Evolutionary conservation across 2,797 vertebrate genomes (phyloP).

Genomic region (Garrulus glandarius): DNA sequence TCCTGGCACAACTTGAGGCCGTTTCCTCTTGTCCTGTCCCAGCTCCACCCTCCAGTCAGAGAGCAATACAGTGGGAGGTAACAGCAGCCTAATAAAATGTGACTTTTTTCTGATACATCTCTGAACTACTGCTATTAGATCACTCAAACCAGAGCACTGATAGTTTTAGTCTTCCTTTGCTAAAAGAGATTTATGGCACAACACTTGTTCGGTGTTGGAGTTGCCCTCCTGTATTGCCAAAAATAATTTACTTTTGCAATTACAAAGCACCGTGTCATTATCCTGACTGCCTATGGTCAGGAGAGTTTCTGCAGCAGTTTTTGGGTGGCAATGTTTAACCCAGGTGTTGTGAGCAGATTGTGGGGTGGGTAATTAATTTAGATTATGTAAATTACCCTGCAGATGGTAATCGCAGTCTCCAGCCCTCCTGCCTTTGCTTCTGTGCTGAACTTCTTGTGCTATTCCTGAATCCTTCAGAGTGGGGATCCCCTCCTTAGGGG

Average conservation of each 20-base stretch:
- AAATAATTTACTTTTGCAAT: not conserved
- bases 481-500: not conserved
- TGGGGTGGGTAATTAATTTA: conserved; percentile 39
- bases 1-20: not conserved
- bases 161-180: not conserved
- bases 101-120: not conserved
- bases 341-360: conserved; percentile 62
- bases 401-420: not conserved
- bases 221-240: not conserved
- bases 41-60: not conserved
- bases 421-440: not conserved
- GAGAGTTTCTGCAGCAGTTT: not conserved
- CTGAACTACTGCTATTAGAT: conserved; percentile 1
- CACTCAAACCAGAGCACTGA: not conserved
- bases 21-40: not conserved
- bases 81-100: conserved; percentile 7
- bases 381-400: conserved; percentile 37
- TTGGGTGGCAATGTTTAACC: conserved; percentile 20
- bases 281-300: not conserved
- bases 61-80: not conserved
- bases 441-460: not conserved
- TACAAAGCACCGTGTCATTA: not conserved
- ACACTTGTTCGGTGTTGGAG: not conserved
- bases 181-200: not conserved
- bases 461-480: not conserved